These are phyloP conservation scores for Aquatica leii DNA, from an alignment of 2,888 invertebrate genomes.

Conservation along the genomic window DNA sequence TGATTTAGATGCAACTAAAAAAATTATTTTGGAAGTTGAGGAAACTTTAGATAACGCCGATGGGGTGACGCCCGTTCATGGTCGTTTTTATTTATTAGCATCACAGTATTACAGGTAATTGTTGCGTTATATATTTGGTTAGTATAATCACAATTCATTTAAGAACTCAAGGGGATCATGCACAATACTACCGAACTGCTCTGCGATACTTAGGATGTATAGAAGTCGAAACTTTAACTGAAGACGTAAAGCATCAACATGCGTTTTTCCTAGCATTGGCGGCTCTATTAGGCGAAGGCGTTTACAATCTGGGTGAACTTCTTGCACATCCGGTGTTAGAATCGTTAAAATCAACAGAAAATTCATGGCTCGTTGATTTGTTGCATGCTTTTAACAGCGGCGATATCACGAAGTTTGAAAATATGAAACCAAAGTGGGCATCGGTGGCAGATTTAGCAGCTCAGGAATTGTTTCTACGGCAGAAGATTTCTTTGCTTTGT, in stretches of 20 bases:
- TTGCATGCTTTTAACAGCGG: conserved; percentile 88
- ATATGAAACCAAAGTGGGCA: conserved; percentile 77
- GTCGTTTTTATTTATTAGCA: conserved; percentile 91
- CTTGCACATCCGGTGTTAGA: conserved; percentile 94
- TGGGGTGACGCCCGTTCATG: conserved; percentile 93
- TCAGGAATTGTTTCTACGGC: conserved; percentile 81
- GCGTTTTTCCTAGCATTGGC: conserved; percentile 94
- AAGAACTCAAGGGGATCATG: conserved; percentile 84
- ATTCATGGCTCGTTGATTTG: conserved; percentile 88
- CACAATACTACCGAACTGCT: conserved; percentile 94
- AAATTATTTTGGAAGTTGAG: conserved; percentile 87
- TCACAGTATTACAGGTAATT: conserved; percentile 84
- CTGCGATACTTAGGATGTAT: conserved; percentile 77
- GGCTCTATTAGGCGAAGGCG: conserved; percentile 91
- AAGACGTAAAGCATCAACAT: conserved; percentile 74
- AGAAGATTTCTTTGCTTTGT: conserved; percentile 94
- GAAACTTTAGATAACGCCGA: conserved; percentile 87
- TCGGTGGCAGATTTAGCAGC: conserved; percentile 84
- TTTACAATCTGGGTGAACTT: conserved; percentile 97
- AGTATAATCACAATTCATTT: conserved; percentile 7
- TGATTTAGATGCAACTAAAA: conserved; percentile 80
- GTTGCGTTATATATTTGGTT: neutral
- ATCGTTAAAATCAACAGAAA: conserved; percentile 79
- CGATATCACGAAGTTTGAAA: conserved; percentile 78
- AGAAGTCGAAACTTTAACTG: conserved; percentile 71